Percentiles rank a stretch among this genome's conserved stretches.
phyloP scores from a whole-genome alignment of 2,113 vertebrate species.

The Xenopus tropicalis region UCB_Xtro_10.0 CM004450.2:109288501-109289000 shows the following conservation, averaged over 20 bases:
- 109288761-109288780: slow-evolving; percentile 60
- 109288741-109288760: slow-evolving; percentile 59
- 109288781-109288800: slow-evolving; percentile 60
- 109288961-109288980: slow-evolving; percentile 49
- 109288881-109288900: not conserved
- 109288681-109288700: slow-evolving; percentile 70
- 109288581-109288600: slow-evolving; percentile 69
- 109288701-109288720: slow-evolving; percentile 63
- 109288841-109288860: not conserved
- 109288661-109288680: slow-evolving; percentile 65
- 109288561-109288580: slow-evolving; percentile 65
- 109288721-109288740: slow-evolving; percentile 67
- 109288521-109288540: slow-evolving; percentile 67
- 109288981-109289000: slow-evolving; percentile 63
- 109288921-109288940: slow-evolving; percentile 39
- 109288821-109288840: not conserved
- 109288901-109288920: slow-evolving; percentile 57
- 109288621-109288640: slow-evolving; percentile 66
- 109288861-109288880: not conserved
- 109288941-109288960: slow-evolving; percentile 49
- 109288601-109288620: slow-evolving; percentile 67
- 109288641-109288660: slow-evolving; percentile 61
- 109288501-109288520: slow-evolving; percentile 66
- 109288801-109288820: not conserved
- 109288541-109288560: slow-evolving; percentile 55